These are phyloP conservation scores for Halichoeres trimaculatus DNA, from an alignment of 2,113 vertebrate genomes.

Conservation along the genomic window DNA sequence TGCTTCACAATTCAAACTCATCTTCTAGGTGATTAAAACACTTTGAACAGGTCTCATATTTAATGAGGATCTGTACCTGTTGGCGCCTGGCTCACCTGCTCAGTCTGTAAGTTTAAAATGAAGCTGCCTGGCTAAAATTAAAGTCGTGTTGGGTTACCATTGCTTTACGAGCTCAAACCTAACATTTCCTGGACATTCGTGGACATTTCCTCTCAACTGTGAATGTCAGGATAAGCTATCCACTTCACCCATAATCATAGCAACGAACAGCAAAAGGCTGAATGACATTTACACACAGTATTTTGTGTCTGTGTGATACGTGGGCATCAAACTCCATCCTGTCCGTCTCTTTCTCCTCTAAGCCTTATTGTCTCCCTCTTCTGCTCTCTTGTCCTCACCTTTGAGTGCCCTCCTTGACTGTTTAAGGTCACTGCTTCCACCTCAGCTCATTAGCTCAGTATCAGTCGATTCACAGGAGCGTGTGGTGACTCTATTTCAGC, in stretches of 20 bases:
- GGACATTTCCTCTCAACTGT: constrained; percentile 12
- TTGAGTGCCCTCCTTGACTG: not conserved
- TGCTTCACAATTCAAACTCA: not conserved
- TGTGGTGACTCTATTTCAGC: constrained; percentile 2
- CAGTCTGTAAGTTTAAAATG: not conserved
- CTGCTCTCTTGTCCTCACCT: not conserved
- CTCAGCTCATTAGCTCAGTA: constrained; percentile 36
- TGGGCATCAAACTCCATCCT: not conserved
- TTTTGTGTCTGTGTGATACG: not conserved
- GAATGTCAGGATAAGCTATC: constrained; percentile 44
- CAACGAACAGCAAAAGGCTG: not conserved
- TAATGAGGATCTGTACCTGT: not conserved
- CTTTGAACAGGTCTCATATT: constrained; percentile 8
- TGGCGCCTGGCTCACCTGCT: not conserved
- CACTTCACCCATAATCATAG: constrained; percentile 12
- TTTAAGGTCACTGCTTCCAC: constrained; percentile 7
- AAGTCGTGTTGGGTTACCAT: no score
- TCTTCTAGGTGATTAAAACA: not conserved
- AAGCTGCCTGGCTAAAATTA: no score
- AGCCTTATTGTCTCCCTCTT: not conserved
- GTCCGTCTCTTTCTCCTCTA: not conserved
- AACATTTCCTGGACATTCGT: no score
- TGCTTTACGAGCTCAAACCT: no score
- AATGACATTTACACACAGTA: constrained; percentile 11
- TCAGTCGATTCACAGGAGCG: not conserved